Base-by-base conservation (phyloP, 2,797 vertebrate species). In the Sus cebifrons region DNA sequence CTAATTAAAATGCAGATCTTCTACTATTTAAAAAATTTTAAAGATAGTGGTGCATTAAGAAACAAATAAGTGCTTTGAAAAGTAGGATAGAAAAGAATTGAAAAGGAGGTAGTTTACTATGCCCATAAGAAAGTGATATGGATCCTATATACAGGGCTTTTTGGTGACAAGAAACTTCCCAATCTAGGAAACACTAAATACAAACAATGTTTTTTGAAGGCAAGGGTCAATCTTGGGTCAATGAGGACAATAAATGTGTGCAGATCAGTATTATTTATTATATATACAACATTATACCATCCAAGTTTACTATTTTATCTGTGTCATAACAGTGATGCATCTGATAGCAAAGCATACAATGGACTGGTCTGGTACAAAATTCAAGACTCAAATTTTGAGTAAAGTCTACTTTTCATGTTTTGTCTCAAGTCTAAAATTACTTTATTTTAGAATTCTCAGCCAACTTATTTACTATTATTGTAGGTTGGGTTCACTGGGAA, bases 1-100 rank as follows among this genome's bases (percentile, higher is more conserved):
- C 92, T 92, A 95, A 95, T 96, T 96, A 94, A 96, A 77, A 97
- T 97, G 75, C 84, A 96, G 75, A 89, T 95, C 74, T 77, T 86
- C 27, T 44, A 68, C 81, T 95, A 79, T 77, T 95, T 52, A 62
- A 95, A 95, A 91, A 52, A 77, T 49, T n/a, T 74, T 85, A 78
- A 96, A 93, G 25, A 93, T 86, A 78, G 52, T 70, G 16, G 14
- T 83, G 2, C 56, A 90, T 83, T 90, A 95, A 52, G 81, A 29
- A 97, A 86, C n/a, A 96, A 96, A 96, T 65, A 70, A 62, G 85
- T 90, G 65, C 8, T 93, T 49, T 82, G 27, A 95, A 64, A 96
- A 7, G 17, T 94, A 64, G 27, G 20, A 65, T 60, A 21, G 56
- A 23, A 85, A 71, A 78, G 25, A 89, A 88, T 12, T 77, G 2